A percentile compares a stretch with the other conserved stretches of the same genome.
Evolutionary conservation across 2,888 invertebrate species (phyloP).

Genomic region (Meloe dianella): DNA sequence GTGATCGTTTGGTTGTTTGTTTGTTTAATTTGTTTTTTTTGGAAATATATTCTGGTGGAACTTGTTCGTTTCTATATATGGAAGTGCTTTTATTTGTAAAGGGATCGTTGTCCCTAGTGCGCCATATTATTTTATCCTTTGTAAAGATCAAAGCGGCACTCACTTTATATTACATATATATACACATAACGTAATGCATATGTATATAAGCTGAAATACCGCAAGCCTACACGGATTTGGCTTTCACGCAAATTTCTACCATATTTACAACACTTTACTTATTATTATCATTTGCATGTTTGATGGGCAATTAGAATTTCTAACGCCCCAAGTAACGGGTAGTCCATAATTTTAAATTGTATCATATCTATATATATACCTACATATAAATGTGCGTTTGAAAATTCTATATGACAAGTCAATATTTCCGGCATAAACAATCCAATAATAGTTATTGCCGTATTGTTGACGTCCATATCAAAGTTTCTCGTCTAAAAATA

Average conservation of each 20-base stretch:
- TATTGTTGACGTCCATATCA: not conserved
- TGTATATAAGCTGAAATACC: constrained; percentile 45
- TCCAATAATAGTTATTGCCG: not conserved
- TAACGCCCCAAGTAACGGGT: not conserved
- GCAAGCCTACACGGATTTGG: constrained; percentile 41
- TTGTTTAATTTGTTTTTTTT: constrained; percentile 12
- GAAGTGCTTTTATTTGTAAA: constrained; percentile 24
- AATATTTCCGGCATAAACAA: not conserved
- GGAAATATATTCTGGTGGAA: constrained; percentile 13
- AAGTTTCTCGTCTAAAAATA: not conserved
- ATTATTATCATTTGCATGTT: constrained; percentile 16
- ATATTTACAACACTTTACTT: constrained; percentile 34
- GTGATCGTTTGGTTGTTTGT: constrained; percentile 11
- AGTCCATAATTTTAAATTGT: not conserved
- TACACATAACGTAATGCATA: constrained; percentile 48
- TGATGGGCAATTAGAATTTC: constrained; percentile 6
- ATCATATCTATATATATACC: not conserved
- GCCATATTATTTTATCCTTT: constrained; percentile 49
- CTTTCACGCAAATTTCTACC: constrained; percentile 42
- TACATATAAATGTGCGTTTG: not conserved
- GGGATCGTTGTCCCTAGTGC: constrained; percentile 31
- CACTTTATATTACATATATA: constrained; percentile 54
- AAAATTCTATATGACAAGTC: not conserved
- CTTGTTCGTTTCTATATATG: too few relatives aligned
- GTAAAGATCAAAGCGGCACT: constrained; percentile 54